Base-by-base conservation (phyloP, 2,797 vertebrate genomes). In the Phrynocephalus vlangalii region DNA sequence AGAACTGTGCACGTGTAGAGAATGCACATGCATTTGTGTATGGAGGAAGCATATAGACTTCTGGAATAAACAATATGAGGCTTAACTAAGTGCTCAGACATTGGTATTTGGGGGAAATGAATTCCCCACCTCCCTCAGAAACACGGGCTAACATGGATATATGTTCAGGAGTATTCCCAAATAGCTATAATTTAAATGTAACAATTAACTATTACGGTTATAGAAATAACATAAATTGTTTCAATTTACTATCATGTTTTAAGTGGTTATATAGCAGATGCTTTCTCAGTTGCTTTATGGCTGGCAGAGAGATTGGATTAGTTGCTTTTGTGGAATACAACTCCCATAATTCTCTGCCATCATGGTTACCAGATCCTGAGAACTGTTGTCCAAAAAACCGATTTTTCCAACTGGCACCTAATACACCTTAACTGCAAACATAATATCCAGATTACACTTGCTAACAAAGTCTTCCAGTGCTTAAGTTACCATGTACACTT, bases 221-320 rank as follows among this genome's bases (percentile, higher is more conserved):
- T 63, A 63, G 20, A 20, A 63, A 20, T 20, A 63, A 56, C 20
- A 63, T 63, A 63, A 71, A 71, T 71, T 28, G n/a, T 3, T 28
- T 30, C 89, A 60, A 52, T 89, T 87, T 86, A 50, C 52, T 24
- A 30, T 16, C 11, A 38, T 73, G 78, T 84, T 83, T 81, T 38
- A 92, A 86, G 26, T 20, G 20, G 24, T 2, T 4, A 5, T 83
- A 52, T 83, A 83, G 85, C 9, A 30, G 18, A 10, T 44, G 20
- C 22, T 33, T 13, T 22, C 4, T 20, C 60, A 30, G 18, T 10
- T 22, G 10, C n/a, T 80, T 81, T 81, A 18, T 3, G 22, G 22
- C 60, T 38, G 33, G 22, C 30, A 6, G 4, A 63, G 60, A 63
- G 60, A 63, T 63, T 63, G 60, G 60, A 63, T 15, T 16, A 63